A percentile compares a stretch with the other conserved stretches of the same genome.
Conservation (phyloP, 2,113 vertebrate genomes). For the Leiothrix lutea region DNA sequence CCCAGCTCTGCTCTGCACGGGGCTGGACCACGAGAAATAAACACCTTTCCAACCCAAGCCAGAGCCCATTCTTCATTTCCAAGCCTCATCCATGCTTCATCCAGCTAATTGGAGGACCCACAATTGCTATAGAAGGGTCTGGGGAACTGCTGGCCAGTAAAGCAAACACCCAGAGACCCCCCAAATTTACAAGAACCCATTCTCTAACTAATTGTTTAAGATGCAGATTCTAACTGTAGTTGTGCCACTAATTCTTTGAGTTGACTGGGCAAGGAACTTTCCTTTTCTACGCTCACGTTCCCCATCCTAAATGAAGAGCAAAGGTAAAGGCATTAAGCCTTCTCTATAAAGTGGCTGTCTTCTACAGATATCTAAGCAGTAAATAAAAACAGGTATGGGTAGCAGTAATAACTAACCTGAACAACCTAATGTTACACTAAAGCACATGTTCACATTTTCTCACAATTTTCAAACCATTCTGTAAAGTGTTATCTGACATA, state of each 20-base stretch:
- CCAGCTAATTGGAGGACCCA: no score
- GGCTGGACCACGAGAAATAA: no score
- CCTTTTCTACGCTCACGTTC: not conserved
- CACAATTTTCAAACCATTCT: not conserved
- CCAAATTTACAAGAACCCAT: not conserved
- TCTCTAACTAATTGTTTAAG: not conserved
- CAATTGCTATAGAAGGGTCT: no score
- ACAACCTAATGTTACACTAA: not conserved
- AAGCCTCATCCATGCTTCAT: no score
- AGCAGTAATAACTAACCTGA: not conserved
- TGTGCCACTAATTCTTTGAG: not conserved
- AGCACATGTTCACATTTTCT: not conserved
- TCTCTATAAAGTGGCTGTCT: not conserved
- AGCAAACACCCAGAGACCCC: no score
- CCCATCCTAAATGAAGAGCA: not conserved
- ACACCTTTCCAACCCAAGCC: no score
- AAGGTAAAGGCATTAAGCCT: not conserved
- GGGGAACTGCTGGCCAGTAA: no score
- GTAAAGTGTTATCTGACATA: not conserved
- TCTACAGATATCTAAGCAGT: not conserved
- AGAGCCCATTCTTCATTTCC: no score
- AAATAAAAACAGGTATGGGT: not conserved
- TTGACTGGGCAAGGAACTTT: not conserved
- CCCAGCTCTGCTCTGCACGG: no score
- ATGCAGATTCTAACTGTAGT: not conserved